Conservation (phyloP, 2,888 invertebrate species). For the Tortricodes alternella region DNA sequence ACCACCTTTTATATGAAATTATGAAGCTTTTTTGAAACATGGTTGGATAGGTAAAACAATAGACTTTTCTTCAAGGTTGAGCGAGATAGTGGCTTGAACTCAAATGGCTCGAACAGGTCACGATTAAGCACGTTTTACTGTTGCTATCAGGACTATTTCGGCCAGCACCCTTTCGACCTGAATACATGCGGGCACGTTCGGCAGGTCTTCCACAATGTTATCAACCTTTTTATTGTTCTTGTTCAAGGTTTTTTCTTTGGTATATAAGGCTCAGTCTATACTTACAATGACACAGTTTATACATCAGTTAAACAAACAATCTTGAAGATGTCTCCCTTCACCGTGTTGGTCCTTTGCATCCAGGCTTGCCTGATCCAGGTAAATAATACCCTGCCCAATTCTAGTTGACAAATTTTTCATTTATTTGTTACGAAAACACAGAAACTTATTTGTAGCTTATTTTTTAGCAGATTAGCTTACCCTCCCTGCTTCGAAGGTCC, state of each 20-base stretch:
- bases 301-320: neutral
- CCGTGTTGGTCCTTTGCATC: constrained; percentile 42
- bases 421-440: too few relatives aligned
- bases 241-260: neutral
- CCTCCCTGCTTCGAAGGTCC: too few relatives aligned
- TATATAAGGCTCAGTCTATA: too few relatives aligned
- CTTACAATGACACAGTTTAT: neutral
- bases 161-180: too few relatives aligned
- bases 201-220: too few relatives aligned
- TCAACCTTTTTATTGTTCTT: neutral
- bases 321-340: constrained; percentile 46
- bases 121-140: neutral
- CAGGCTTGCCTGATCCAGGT: constrained; percentile 50
- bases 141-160: neutral
- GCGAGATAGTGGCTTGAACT: neutral
- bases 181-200: too few relatives aligned
- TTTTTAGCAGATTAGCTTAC: too few relatives aligned
- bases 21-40: neutral
- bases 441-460: too few relatives aligned
- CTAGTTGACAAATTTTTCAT: too few relatives aligned
- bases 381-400: too few relatives aligned
- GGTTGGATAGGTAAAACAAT: neutral
- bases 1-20: neutral
- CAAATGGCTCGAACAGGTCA: neutral
- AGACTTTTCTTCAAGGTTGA: neutral